phyloP scores from a whole-genome alignment of 35 echinoderm and acorn worm species.

The Strongylocentrotus purpuratus region DNA sequence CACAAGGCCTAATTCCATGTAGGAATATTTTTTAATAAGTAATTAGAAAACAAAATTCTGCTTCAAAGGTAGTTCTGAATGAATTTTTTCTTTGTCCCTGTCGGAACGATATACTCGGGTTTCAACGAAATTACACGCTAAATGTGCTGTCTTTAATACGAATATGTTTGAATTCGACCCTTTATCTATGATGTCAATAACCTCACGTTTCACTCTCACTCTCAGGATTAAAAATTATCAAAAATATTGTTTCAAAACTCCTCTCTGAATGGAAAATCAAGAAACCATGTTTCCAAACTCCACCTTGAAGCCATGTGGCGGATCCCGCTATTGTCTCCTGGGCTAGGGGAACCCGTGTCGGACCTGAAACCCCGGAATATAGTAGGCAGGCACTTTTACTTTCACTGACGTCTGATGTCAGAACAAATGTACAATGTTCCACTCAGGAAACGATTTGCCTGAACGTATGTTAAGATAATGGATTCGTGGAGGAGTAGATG shows the following conservation, averaged over 20 bases:
- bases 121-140: too few relatives aligned
- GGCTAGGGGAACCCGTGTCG: background rate
- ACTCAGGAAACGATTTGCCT: background rate
- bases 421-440: background rate
- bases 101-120: too few relatives aligned
- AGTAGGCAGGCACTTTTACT: background rate
- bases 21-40: too few relatives aligned
- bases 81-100: too few relatives aligned
- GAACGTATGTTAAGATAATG: background rate
- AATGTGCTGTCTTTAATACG: background rate
- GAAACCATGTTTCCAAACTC: background rate
- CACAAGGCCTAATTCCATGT: too few relatives aligned
- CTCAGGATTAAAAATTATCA: background rate
- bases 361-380: background rate
- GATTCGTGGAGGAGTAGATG: background rate
- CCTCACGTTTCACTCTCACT: background rate
- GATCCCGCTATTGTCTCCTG: background rate
- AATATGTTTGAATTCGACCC: too few relatives aligned
- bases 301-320: background rate
- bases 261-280: too few relatives aligned
- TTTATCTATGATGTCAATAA: background rate
- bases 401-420: background rate
- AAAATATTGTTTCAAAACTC: background rate
- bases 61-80: too few relatives aligned
- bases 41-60: too few relatives aligned